phyloP scores from a whole-genome alignment of 2,888 invertebrate species.

The Germaria angustata region DNA sequence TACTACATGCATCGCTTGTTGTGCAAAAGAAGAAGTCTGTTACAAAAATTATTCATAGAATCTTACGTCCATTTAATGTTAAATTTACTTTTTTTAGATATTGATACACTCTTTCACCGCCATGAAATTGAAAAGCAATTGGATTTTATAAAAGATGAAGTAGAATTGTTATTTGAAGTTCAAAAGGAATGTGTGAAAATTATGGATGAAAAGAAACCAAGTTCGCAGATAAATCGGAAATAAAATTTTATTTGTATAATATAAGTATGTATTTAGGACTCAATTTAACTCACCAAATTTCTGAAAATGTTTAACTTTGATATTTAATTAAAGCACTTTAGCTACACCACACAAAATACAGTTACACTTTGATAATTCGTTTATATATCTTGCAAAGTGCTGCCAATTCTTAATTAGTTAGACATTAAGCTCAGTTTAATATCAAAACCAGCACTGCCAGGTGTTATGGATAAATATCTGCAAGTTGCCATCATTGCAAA shows the following conservation, averaged over 20 bases:
- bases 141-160: constrained; percentile 76
- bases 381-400: not conserved
- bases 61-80: not conserved
- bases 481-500: too few relatives aligned
- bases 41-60: not conserved
- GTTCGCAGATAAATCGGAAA: not conserved
- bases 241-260: not conserved
- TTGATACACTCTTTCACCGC: constrained; percentile 61
- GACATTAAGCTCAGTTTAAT: not conserved
- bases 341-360: too few relatives aligned
- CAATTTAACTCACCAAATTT: not conserved
- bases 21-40: constrained; percentile 74
- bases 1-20: constrained; percentile 75
- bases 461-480: too few relatives aligned
- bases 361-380: too few relatives aligned
- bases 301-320: too few relatives aligned
- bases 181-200: constrained; percentile 68
- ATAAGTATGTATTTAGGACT: too few relatives aligned
- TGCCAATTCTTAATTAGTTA: not conserved
- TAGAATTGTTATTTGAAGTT: constrained; percentile 74
- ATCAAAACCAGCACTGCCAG: not conserved
- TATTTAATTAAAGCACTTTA: too few relatives aligned
- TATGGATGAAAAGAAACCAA: constrained; percentile 10
- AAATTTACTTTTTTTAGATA: constrained; percentile 39
- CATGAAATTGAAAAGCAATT: constrained; percentile 71